A percentile compares a stretch with the other conserved stretches of the same genome.
Conservation (phyloP, 37 sponge, comb jelly and placozoan genomes). For the Aplysina aerophoba region DNA sequence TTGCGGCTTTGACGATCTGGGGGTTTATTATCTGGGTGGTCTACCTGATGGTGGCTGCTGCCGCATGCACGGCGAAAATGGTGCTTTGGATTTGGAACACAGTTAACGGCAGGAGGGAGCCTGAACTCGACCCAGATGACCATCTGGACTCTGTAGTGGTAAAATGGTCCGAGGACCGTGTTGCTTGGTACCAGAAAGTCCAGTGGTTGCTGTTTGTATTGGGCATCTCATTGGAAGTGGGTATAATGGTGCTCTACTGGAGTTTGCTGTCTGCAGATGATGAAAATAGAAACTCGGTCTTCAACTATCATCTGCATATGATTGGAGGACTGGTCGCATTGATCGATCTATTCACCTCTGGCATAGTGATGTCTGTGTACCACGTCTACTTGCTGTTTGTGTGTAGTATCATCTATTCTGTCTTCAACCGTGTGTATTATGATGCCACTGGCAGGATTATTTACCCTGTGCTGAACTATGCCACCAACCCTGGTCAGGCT, state of each 20-base stretch:
- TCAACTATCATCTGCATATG: slow-evolving; percentile 52
- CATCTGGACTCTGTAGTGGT: neutral
- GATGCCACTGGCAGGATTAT: slow-evolving; percentile 64
- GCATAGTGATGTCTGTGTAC: slow-evolving; percentile 39
- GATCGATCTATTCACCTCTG: slow-evolving; percentile 52
- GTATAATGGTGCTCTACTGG: slow-evolving; percentile 62
- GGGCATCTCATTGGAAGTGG: slow-evolving; percentile 20
- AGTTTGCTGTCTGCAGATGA: slow-evolving; percentile 37
- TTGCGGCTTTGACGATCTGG: slow-evolving; percentile 85
- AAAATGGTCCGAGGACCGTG: neutral
- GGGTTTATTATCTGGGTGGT: slow-evolving; percentile 22
- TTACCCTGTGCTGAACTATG: slow-evolving; percentile 67
- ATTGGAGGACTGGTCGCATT: slow-evolving; percentile 53
- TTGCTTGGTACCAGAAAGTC: slow-evolving; percentile 71
- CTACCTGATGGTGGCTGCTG: slow-evolving; percentile 55
- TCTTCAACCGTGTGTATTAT: slow-evolving; percentile 72
- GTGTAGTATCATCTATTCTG: slow-evolving; percentile 24
- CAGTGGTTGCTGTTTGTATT: slow-evolving; percentile 59
- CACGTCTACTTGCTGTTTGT: slow-evolving; percentile 48
- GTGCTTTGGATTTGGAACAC: neutral
- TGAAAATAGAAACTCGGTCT: neutral
- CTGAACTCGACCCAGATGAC: neutral
- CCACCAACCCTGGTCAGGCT: slow-evolving; percentile 43
- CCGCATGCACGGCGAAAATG: slow-evolving; percentile 35
- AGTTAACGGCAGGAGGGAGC: neutral